Evolutionary conservation across 1,140 invertebrate genomes (phyloP).

Genomic region (Drusus annulatus): DNA sequence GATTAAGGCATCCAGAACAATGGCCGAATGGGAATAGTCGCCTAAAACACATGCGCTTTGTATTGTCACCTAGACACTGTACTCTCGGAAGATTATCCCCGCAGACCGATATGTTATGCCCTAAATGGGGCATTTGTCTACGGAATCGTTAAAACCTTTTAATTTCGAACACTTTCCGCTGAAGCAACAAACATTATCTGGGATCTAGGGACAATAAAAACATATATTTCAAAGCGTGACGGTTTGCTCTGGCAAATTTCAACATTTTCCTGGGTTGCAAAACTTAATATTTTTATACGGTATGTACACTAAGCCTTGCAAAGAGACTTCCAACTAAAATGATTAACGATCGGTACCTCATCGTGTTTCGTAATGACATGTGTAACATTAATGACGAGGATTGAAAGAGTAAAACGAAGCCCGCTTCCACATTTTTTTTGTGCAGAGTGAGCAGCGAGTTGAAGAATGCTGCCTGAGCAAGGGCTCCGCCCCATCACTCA

Average conservation of each 20-base stretch:
- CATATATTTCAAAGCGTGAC: no score
- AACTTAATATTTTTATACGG: background rate
- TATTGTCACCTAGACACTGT: conserved; percentile 44
- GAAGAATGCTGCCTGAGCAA: conserved; percentile 13
- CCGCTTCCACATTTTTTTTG: conserved; percentile 27
- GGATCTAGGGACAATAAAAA: no score
- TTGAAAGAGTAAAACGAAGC: background rate
- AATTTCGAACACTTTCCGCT: conserved; percentile 28
- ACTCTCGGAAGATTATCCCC: conserved; percentile 40
- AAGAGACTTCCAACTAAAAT: no score
- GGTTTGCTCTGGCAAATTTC: no score
- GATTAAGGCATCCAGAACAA: conserved; percentile 29
- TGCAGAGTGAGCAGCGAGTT: background rate
- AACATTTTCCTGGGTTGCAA: background rate
- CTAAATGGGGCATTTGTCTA: conserved; percentile 41
- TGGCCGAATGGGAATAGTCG: conserved; percentile 37
- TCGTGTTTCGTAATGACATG: background rate
- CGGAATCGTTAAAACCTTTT: conserved; percentile 5
- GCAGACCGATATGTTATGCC: conserved; percentile 31
- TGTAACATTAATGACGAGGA: background rate
- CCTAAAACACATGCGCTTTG: conserved; percentile 40
- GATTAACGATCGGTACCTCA: no score
- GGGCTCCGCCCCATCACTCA: conserved; percentile 14
- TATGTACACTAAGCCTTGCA: no score
- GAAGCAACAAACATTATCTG: no score